Conservation (phyloP, 2,888 invertebrate species). For the Drosophila suboccidentalis region DNA sequence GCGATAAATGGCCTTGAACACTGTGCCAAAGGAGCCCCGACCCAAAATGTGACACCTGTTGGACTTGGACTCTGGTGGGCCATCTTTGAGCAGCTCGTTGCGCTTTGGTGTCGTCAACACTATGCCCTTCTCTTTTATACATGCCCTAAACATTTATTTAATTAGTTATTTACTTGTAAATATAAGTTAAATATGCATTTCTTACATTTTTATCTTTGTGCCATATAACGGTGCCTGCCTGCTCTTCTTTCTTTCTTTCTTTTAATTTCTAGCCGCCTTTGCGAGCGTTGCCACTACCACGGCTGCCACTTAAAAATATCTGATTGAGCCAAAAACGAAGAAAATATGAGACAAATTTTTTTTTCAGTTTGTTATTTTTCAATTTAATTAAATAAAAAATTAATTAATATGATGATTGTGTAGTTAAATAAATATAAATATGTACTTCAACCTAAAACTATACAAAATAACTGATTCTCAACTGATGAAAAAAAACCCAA, state of each 20-base stretch:
- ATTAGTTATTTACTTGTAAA: conserved; percentile 1
- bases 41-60: conserved; percentile 84
- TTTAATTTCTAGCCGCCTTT: conserved; percentile 15
- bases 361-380: too few species aligned
- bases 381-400: too few species aligned
- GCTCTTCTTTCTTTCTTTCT: too few species aligned
- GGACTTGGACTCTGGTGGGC: conserved; percentile 63
- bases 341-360: too few species aligned
- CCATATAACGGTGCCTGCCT: conserved; percentile 58
- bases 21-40: conserved; percentile 86
- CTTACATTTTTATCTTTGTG: conserved; percentile 51
- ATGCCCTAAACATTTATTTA: conserved; percentile 41
- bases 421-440: too few species aligned
- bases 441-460: too few species aligned
- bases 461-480: too few species aligned
- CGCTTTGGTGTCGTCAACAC: conserved; percentile 84
- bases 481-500: too few species aligned
- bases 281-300: conserved; percentile 2
- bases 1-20: conserved; percentile 85
- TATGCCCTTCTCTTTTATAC: conserved; percentile 63
- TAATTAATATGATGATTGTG: too few species aligned
- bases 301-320: too few species aligned
- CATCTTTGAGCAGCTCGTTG: conserved; percentile 80
- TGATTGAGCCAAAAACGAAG: too few species aligned
- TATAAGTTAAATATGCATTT: background rate